Conservation (phyloP, 2,888 invertebrate genomes). For the Heteromurus nitidus region DNA sequence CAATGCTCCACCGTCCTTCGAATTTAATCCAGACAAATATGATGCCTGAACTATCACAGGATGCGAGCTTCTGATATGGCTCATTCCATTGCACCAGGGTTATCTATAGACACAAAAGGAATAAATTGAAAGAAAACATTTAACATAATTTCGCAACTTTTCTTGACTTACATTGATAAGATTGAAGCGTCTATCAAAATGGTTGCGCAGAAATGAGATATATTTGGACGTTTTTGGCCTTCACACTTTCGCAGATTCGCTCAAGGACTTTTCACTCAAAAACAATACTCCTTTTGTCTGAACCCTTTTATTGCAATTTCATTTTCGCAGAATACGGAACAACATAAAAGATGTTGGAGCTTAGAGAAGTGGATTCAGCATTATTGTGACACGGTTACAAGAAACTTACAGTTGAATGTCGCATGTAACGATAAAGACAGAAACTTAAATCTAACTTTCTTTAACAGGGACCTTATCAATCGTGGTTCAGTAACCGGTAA, state of each 20-base stretch:
- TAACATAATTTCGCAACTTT: neutral
- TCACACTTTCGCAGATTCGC: neutral
- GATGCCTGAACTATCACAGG: constrained; percentile 97
- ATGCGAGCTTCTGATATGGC: constrained; percentile 97
- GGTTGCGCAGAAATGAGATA: neutral
- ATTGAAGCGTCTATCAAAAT: neutral
- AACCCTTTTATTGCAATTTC: too few relatives aligned
- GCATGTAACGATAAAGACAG: too few relatives aligned
- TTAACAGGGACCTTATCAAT: too few relatives aligned
- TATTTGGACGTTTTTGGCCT: neutral
- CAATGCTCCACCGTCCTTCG: constrained; percentile 99
- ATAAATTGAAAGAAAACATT: neutral
- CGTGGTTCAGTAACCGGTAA: too few relatives aligned
- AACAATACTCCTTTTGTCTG: too few relatives aligned
- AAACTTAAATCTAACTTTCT: too few relatives aligned
- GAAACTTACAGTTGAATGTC: too few relatives aligned
- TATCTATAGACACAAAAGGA: constrained; percentile 79
- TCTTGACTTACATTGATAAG: neutral
- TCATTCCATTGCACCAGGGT: constrained; percentile 98
- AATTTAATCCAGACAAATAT: constrained; percentile 99
- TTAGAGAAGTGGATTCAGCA: too few relatives aligned
- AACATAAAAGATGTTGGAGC: too few relatives aligned
- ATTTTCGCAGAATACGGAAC: too few relatives aligned
- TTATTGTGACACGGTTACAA: too few relatives aligned
- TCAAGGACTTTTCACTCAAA: neutral